A percentile compares a stretch with the other conserved stretches of the same genome.
These are phyloP conservation scores for Xanthorhoe spadicearia DNA, from an alignment of 2,888 invertebrate genomes.

Conservation along the genomic window DNA sequence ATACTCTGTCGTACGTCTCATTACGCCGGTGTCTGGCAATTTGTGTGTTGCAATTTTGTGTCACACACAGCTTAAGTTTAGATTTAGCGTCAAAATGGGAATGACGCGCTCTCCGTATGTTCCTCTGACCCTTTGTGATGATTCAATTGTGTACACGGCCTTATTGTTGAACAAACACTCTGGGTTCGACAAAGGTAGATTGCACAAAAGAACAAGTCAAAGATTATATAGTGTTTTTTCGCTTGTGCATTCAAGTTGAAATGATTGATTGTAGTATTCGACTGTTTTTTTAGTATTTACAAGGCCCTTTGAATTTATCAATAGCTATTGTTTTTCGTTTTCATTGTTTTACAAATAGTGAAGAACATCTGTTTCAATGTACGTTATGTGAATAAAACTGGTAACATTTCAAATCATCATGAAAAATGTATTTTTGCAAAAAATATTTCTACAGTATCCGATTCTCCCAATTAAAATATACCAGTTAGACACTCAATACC, in stretches of 20 bases:
- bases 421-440: too few relatives aligned
- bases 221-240: conserved; percentile 2
- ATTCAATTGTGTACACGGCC: conserved; percentile 36
- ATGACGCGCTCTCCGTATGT: conserved; percentile 48
- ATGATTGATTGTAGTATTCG: not conserved
- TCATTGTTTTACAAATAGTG: too few relatives aligned
- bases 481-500: too few relatives aligned
- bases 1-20: too few relatives aligned
- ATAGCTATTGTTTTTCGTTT: too few relatives aligned
- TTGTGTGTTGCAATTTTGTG: not conserved
- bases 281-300: too few relatives aligned
- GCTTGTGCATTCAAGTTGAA: conserved; percentile 1
- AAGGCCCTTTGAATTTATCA: too few relatives aligned
- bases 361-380: too few relatives aligned
- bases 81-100: conserved; percentile 50
- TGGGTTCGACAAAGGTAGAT: conserved; percentile 29
- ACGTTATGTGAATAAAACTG: too few relatives aligned
- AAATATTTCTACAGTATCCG: too few relatives aligned
- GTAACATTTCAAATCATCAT: too few relatives aligned
- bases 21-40: not conserved
- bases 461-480: too few relatives aligned
- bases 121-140: conserved; percentile 34
- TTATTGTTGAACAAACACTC: conserved; percentile 33
- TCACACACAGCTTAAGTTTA: not conserved
- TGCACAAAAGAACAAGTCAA: conserved; percentile 16